Evolutionary conservation across 2,113 vertebrate species (phyloP).

Genomic region (Ellobius talpinus): DNA sequence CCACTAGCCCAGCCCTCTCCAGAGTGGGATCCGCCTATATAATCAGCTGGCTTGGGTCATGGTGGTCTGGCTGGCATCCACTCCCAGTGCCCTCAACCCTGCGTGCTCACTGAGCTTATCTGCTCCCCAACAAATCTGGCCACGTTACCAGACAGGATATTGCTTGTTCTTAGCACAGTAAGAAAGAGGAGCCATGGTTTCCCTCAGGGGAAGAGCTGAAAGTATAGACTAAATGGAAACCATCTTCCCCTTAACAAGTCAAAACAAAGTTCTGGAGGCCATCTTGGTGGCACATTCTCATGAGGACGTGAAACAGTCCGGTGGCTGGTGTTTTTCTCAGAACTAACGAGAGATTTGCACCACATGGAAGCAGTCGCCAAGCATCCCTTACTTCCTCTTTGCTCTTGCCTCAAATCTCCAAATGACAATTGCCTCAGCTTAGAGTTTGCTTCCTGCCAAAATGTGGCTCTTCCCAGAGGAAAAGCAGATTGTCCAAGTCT

Average conservation of each 20-base stretch:
- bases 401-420: conserved; percentile 10
- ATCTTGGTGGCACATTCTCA: conserved; percentile 26
- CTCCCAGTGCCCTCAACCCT: background rate
- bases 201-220: conserved; percentile 17
- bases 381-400: background rate
- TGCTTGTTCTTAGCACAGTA: background rate
- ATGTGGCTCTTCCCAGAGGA: background rate
- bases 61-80: conserved; percentile 64
- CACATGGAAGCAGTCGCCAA: conserved; percentile 14
- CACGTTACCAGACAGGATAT: background rate
- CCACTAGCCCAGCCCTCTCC: conserved; percentile 31
- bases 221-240: conserved; percentile 54
- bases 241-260: conserved; percentile 34
- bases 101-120: conserved; percentile 57
- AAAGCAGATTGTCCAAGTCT: background rate
- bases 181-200: conserved; percentile 3
- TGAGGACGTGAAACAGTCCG: conserved; percentile 34
- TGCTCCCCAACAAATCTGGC: conserved; percentile 26
- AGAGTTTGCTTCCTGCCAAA: conserved; percentile 30
- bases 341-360: conserved; percentile 57
- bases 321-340: conserved; percentile 33
- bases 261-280: conserved; percentile 59
- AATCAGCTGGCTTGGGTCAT: conserved; percentile 51
- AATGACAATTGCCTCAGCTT: conserved; percentile 15
- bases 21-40: background rate